Evolutionary conservation across 2,888 invertebrate species (phyloP), one percentile per base, ranked within the genome.

Genomic region (Synergus umbraculus): DNA sequence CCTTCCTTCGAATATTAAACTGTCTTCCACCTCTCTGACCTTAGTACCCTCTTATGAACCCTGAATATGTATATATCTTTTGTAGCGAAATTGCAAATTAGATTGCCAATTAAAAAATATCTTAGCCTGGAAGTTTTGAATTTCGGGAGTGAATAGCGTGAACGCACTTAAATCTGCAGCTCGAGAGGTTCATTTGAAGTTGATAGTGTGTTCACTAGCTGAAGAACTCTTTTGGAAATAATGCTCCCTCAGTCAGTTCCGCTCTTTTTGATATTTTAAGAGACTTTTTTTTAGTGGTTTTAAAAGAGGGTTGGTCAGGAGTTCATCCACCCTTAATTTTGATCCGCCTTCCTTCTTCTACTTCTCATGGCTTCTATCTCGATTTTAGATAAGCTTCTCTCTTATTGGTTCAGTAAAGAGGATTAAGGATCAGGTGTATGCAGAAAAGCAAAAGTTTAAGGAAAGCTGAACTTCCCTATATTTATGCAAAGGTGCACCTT

Each of bases 91-190:
- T 73, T 73, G 10, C 37, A 54, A 54, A 0, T 69, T 54, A 54
- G 69, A 69, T 69, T 69, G 69, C 37, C 37, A 73, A 73, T 73
- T 73, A 54, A 73, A 54, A 54, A 54, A 49, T n/a, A 37, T 18
- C 10, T 8, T 8, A 9, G 15, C 37, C 18, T 60, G 60, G 60
- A 10, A 29, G 22, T 2, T 18, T 60, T 29, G 18, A 2, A 22
- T 60, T 60, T 60, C 2, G 9, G 22, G 22, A 29, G 22, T 44
- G 73, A 54, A 37, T 37, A 41, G 73, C 73, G 37, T 49, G 29
- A 69, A 69, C 49, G 37, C 49, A 69, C 46, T 49, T 54, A 69
- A 12, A 49, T 37, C 15, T 37, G 37, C 65, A 41, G 29, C 29
- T 69, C 29, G 29, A 37, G 29, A 37, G 29, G 49, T 9, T 29